A percentile compares a stretch with the other conserved stretches of the same genome.
These are phyloP conservation scores for Oreochromis grahami DNA, from an alignment of 2,797 vertebrate species.

Conservation along the genomic window DNA sequence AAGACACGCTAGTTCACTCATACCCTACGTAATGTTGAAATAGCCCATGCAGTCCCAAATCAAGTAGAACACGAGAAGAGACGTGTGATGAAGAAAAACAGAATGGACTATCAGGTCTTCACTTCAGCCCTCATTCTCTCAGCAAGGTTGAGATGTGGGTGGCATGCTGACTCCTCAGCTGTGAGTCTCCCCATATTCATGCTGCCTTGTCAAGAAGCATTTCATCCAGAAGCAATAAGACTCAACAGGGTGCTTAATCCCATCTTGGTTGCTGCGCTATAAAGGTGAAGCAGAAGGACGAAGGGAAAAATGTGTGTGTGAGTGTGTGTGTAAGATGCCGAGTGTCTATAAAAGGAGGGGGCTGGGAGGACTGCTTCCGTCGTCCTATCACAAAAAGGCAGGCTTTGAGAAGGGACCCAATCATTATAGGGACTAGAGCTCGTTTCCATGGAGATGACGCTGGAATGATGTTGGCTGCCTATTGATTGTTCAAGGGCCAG, in stretches of 20 bases:
- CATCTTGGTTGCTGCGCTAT: conserved; percentile 48
- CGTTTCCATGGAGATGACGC: conserved; percentile 86
- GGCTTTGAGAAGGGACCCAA: conserved; percentile 73
- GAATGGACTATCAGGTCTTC: conserved; percentile 51
- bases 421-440: conserved; percentile 57
- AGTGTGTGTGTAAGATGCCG: conserved; percentile 63
- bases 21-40: neutral
- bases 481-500: conserved; percentile 78
- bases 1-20: neutral
- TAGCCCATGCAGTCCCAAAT: conserved; percentile 24
- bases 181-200: neutral
- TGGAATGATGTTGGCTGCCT: conserved; percentile 82
- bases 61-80: conserved; percentile 17
- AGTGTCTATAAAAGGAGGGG: conserved; percentile 66
- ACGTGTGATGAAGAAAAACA: neutral
- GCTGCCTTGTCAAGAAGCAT: conserved; percentile 19
- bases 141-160: conserved; percentile 24
- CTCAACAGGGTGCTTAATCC: conserved; percentile 54
- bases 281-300: conserved; percentile 67
- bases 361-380: conserved; percentile 54
- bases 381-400: conserved; percentile 77
- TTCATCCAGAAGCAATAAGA: conserved; percentile 36
- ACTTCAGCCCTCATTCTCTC: conserved; percentile 36
- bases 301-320: conserved; percentile 43
- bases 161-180: conserved; percentile 36